Conservation (phyloP, 2,888 invertebrate species). For the Andrena haemorrhoa region DNA sequence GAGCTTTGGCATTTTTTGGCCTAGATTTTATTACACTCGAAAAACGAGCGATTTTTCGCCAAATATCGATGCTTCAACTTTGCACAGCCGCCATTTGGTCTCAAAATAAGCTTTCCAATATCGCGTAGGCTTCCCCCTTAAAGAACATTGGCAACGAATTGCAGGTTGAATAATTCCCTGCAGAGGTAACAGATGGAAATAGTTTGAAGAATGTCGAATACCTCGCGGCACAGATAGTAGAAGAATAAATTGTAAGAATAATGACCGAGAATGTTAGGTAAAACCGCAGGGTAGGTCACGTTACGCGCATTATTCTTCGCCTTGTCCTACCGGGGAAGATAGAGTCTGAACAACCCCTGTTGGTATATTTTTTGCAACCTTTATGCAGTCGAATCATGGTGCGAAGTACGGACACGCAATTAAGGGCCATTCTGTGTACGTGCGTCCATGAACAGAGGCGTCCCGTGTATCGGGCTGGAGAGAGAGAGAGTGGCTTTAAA, state of each 20-base stretch:
- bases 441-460: neutral
- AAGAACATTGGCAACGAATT: neutral
- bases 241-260: neutral
- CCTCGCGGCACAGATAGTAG: neutral
- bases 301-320: constrained; percentile 6
- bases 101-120: too few relatives aligned
- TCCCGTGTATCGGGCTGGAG: neutral
- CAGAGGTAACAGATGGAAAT: neutral
- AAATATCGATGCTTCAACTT: too few relatives aligned
- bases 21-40: too few relatives aligned
- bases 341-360: neutral
- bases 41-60: too few relatives aligned
- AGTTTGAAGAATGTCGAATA: neutral
- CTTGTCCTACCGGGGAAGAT: neutral
- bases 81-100: too few relatives aligned
- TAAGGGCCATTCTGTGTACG: neutral
- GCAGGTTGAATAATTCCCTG: neutral
- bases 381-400: neutral
- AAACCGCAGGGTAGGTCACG: neutral
- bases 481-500: neutral
- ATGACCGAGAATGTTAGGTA: neutral
- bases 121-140: neutral
- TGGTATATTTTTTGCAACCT: constrained; percentile 1
- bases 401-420: constrained; percentile 10
- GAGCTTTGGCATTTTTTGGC: too few relatives aligned